These are phyloP conservation scores for Scaptomyza caliginosa DNA, from an alignment of 2,888 invertebrate species.

Conservation along the genomic window DNA sequence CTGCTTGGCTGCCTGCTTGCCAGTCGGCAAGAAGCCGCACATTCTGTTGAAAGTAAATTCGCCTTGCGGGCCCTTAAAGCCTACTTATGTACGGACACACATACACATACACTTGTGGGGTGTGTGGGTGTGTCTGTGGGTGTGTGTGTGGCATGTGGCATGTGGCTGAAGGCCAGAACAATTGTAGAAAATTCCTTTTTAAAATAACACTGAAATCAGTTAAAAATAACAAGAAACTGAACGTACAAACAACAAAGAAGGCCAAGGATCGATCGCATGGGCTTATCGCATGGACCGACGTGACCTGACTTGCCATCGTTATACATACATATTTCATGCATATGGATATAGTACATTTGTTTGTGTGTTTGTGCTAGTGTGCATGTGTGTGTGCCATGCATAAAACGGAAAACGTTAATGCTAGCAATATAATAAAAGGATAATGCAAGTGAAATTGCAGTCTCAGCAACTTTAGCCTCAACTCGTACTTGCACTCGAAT, in stretches of 20 bases:
- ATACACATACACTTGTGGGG: background rate
- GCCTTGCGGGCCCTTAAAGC: background rate
- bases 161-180: slow-evolving; percentile 14
- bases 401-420: slow-evolving; percentile 57
- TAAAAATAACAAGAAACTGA: slow-evolving; percentile 36
- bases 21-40: slow-evolving; percentile 15
- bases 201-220: slow-evolving; percentile 51
- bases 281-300: slow-evolving; percentile 26
- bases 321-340: slow-evolving; percentile 32
- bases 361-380: background rate
- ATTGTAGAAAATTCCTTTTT: slow-evolving; percentile 49
- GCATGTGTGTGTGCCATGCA: slow-evolving; percentile 21
- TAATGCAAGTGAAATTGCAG: slow-evolving; percentile 53
- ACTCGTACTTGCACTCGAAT: background rate
- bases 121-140: background rate
- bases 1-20: background rate
- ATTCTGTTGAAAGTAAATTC: slow-evolving; percentile 8
- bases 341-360: background rate
- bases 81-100: background rate
- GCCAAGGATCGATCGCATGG: slow-evolving; percentile 30
- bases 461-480: slow-evolving; percentile 2
- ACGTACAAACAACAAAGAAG: slow-evolving; percentile 13
- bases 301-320: slow-evolving; percentile 30
- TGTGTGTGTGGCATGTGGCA: background rate
- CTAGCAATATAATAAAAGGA: slow-evolving; percentile 62